phyloP scores from a whole-genome alignment of 2,888 invertebrate species.

The Pheosia tremula region DNA sequence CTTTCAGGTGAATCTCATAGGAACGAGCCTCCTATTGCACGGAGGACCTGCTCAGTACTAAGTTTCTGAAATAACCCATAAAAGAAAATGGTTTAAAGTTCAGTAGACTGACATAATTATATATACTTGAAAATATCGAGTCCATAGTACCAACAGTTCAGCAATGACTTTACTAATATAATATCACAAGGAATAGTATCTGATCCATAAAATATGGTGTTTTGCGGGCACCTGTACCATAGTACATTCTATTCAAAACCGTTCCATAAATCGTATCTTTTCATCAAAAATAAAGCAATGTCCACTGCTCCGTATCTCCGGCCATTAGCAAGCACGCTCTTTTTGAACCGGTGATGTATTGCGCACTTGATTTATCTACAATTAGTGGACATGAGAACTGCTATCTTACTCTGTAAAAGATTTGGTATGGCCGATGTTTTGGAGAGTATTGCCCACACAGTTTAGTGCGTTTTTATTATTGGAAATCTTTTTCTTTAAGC shows the following conservation, averaged over 20 bases:
- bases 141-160: too few relatives aligned
- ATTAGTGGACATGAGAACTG: conserved; percentile 14
- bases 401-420: background rate
- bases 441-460: background rate
- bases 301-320: conserved; percentile 48
- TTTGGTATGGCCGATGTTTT: background rate
- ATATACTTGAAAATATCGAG: too few relatives aligned
- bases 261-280: conserved; percentile 6
- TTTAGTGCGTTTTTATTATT: background rate
- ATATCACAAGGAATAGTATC: too few relatives aligned
- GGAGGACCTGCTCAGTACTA: too few relatives aligned
- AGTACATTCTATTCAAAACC: background rate
- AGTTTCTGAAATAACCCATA: too few relatives aligned
- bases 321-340: conserved; percentile 49
- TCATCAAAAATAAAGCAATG: conserved; percentile 29
- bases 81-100: too few relatives aligned
- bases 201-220: background rate
- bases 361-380: conserved; percentile 53
- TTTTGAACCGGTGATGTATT: conserved; percentile 52
- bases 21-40: too few relatives aligned
- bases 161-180: too few relatives aligned
- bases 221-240: background rate
- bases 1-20: too few relatives aligned
- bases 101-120: too few relatives aligned
- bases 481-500: too few relatives aligned